phyloP scores from a whole-genome alignment of 2,113 vertebrate genomes.

The Aphelocoma coerulescens region DNA sequence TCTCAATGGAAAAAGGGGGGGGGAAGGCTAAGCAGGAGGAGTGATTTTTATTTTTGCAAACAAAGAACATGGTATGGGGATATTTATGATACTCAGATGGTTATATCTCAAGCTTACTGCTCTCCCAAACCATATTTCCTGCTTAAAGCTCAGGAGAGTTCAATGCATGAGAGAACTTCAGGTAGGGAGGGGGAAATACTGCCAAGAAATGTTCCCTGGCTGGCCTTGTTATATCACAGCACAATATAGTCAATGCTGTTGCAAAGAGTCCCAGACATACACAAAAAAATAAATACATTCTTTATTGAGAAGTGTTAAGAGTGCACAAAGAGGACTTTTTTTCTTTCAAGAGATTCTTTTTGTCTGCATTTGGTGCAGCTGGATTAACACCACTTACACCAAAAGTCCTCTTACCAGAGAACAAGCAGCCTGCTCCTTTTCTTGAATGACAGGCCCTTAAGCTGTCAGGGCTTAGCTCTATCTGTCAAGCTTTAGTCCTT shows the following conservation, averaged over 20 bases:
- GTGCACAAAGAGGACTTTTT: not conserved
- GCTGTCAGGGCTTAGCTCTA: not conserved
- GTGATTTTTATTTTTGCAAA: not conserved
- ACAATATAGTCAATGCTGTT: not conserved
- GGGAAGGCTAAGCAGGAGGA: not conserved
- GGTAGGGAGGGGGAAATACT: not conserved
- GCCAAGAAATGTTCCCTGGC: not conserved
- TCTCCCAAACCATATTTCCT: conserved; percentile 25
- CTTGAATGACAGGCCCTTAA: not conserved
- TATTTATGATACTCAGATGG: not conserved
- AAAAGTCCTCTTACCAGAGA: not conserved
- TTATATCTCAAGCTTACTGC: conserved; percentile 15
- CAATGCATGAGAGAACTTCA: not conserved
- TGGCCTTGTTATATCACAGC: not conserved
- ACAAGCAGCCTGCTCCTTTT: not conserved
- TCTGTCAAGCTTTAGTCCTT: not conserved
- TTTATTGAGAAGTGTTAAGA: not conserved
- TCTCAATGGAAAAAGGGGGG: not conserved
- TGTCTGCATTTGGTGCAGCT: not conserved
- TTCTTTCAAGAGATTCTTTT: not conserved
- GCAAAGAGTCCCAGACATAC: not conserved
- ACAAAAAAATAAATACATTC: not conserved
- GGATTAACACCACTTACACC: not conserved
- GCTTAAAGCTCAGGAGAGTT: conserved; percentile 15
- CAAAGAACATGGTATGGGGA: not conserved